Evolutionary conservation across 2,888 invertebrate genomes (phyloP), one percentile per base, ranked within the genome.

Genomic region (Tortrix viridana): DNA sequence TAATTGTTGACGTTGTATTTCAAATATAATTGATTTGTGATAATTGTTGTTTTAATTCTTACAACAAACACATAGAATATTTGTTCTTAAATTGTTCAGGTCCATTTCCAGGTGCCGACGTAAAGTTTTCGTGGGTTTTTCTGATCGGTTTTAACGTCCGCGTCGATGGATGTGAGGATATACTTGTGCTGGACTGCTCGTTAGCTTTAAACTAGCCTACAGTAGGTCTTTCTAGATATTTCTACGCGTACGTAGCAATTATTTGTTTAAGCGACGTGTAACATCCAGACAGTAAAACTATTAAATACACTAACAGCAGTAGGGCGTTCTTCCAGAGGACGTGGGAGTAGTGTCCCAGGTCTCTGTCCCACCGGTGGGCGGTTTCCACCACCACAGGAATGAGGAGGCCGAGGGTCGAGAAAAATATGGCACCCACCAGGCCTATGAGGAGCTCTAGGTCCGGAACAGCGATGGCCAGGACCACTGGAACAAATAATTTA

Each of bases 371-470:
- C 65, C 92, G 89, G 69, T 95, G 93, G 7, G 96, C 93, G 0
- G 95, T 95, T 76, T 97, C 95, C 2, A 96, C 93, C 16, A 95
- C 86, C 0, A 95, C 94, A 18, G 97, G 96, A 44, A 96, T 94
- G 52, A 95, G 91, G 14, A 97, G 92, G 1, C 98, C 97, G 56
- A 95, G 89, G 9, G 94, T 94, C 5, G 96, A 95, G 75, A 95
- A 94, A 74, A 95, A 95, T 7, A 95, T 93, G 3, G 98, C 95
- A 1, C 98, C 98, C 0, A 98, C 97, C 44, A 98, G 89, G 5
- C 97, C 96, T 68, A 98, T 98, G 67, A 98, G 95, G 0, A 97
- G 94, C 63, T 96, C 97, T 61, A 98, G 85, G 72, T 97, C 94
- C 3, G 98, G 97, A 23, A 98, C 95, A 4, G 95, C 93, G 2